Percentiles rank a stretch among this genome's conserved stretches.
phyloP scores from a whole-genome alignment of 64 coral and sea anemone species.

The Hydrozoanthus tunicans region DNA sequence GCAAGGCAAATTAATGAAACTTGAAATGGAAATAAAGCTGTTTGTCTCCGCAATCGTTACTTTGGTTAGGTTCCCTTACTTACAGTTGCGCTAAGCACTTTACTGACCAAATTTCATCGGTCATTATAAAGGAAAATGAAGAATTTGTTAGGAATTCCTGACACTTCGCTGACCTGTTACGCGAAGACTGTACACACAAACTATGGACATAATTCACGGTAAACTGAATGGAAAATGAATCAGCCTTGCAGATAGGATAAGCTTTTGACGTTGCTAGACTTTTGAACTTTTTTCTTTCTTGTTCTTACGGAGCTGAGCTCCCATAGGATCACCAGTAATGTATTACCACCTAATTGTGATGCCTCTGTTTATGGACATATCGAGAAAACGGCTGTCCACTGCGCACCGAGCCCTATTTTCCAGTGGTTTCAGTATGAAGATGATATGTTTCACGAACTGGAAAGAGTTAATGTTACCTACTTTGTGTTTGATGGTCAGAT shows the following conservation, averaged over 20 bases:
- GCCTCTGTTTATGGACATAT: too few relatives aligned
- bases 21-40: too few relatives aligned
- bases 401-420: too few relatives aligned
- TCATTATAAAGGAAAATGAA: constrained; percentile 27
- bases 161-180: constrained; percentile 14
- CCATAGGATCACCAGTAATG: too few relatives aligned
- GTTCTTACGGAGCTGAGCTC: too few relatives aligned
- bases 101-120: neutral
- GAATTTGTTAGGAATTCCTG: constrained; percentile 37
- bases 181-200: neutral
- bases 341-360: too few relatives aligned
- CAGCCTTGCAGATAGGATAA: neutral
- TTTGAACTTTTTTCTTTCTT: constrained; percentile 24
- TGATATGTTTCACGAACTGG: too few relatives aligned
- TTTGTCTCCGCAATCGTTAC: too few relatives aligned
- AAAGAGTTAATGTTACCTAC: neutral
- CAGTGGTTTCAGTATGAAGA: too few relatives aligned
- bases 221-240: neutral
- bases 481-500: constrained; percentile 45
- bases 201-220: neutral
- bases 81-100: neutral
- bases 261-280: constrained; percentile 20
- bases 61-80: neutral
- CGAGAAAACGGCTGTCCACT: too few relatives aligned
- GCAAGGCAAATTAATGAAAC: too few relatives aligned